phyloP scores from a whole-genome alignment of 2,113 vertebrate species.

The Halichoeres trimaculatus region DNA sequence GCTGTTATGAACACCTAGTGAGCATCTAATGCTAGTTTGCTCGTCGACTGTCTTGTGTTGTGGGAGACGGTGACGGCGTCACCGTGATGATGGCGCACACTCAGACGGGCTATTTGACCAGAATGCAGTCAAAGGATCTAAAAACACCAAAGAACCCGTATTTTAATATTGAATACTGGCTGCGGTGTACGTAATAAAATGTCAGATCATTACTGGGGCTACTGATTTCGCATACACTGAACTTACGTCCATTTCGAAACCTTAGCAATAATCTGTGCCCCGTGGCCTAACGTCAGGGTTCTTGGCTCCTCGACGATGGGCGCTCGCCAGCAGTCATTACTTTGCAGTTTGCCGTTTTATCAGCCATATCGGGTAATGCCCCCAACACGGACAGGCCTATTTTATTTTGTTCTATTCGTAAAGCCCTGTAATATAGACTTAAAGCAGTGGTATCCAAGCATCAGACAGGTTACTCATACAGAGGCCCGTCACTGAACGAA shows the following conservation, averaged over 20 bases:
- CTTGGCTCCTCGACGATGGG: conserved; percentile 56
- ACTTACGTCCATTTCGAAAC: conserved; percentile 65
- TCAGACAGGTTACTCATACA: conserved; percentile 35
- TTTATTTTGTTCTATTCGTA: neutral
- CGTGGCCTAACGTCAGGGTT: conserved; percentile 70
- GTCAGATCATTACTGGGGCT: neutral
- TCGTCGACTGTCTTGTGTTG: conserved; percentile 78
- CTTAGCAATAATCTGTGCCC: conserved; percentile 63
- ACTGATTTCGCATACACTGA: conserved; percentile 14
- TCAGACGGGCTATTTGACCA: conserved; percentile 67
- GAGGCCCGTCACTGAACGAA: conserved; percentile 55
- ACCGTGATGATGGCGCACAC: conserved; percentile 81
- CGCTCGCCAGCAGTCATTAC: conserved; percentile 46
- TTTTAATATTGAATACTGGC: neutral
- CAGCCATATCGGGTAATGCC: conserved; percentile 3
- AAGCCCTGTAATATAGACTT: conserved; percentile 12
- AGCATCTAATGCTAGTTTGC: conserved; percentile 64
- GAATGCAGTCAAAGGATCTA: conserved; percentile 42
- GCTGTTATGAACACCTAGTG: conserved; percentile 25
- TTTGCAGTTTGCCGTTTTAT: conserved; percentile 35
- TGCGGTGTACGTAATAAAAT: neutral
- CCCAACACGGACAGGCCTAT: conserved; percentile 9
- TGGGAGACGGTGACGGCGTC: conserved; percentile 77
- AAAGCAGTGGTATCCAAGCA: conserved; percentile 45
- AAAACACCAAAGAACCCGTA: conserved; percentile 10